phyloP scores from a whole-genome alignment of 2,113 vertebrate genomes.

The Neopipo cinnamomea region DNA sequence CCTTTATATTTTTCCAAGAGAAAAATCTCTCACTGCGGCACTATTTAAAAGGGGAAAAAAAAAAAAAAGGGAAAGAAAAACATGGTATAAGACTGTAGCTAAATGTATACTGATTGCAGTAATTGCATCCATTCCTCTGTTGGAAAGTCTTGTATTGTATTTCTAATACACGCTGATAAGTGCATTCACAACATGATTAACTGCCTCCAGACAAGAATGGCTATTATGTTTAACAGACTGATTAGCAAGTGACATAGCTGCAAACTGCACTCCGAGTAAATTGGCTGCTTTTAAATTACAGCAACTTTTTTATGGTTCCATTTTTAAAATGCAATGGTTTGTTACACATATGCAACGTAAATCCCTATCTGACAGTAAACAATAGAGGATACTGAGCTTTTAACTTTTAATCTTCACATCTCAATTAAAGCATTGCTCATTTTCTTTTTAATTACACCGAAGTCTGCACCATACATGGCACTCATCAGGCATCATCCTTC shows the following conservation, averaged over 20 bases:
- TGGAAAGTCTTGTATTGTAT: constrained; percentile 61
- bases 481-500: neutral
- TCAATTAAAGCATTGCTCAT: constrained; percentile 57
- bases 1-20: neutral
- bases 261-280: constrained; percentile 46
- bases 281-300: constrained; percentile 70
- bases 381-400: constrained; percentile 36
- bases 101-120: constrained; percentile 71
- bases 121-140: constrained; percentile 61
- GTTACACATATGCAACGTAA: constrained; percentile 26
- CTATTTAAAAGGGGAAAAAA: neutral
- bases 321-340: constrained; percentile 66
- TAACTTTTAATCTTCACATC: constrained; percentile 48
- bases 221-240: constrained; percentile 75
- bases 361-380: constrained; percentile 57
- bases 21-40: neutral
- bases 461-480: neutral
- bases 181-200: constrained; percentile 76
- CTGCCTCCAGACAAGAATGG: constrained; percentile 70
- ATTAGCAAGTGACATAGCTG: constrained; percentile 66
- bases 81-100: constrained; percentile 36
- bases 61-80: neutral
- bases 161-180: constrained; percentile 70
- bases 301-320: constrained; percentile 41
- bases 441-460: constrained; percentile 61